Base-by-base conservation (phyloP, 35 echinoderm and acorn worm species). In the Hemicentrotus pulcherrimus region DNA sequence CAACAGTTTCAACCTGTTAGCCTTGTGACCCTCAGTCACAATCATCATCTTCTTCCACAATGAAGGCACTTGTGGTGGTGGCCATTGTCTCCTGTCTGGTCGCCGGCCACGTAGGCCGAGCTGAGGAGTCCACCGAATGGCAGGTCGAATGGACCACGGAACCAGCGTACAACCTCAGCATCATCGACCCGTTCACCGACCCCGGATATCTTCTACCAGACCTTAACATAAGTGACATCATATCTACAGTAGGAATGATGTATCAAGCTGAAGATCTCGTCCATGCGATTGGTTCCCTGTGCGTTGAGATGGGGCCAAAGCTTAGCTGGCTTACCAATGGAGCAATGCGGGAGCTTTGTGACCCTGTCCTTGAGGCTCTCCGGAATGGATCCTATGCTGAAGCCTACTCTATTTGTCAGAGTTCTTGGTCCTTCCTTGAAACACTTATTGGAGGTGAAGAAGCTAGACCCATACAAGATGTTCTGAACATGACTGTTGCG, bases 121-220 rank as follows among this genome's bases (percentile, higher is more conserved):
- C 32, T 2, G 4, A 45, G 32, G 88, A 90, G 16, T 15, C 12
- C 16, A 45, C 88, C 88, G 32, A 90, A 33, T 90, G 88, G 88
- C 32, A 90, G 12, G 88, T 35, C 32, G 88, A 90, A 41, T 90
- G 88, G 88, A 90, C 88, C 32, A 90, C 88, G 15, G 88, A 90
- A 90, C 32, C 32, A 90, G 32, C 12, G 19, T 90, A 45, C 88
- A 90, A 90, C 88, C 32, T 90, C 32, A 47, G 46, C 4, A 0
- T 28, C 12, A 24, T 47, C 4, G 46, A 93, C 58, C 46, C 45
- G 32, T 93, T 93, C 30, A 31, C 47, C 30, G 13, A 13, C n/a
- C 91, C 91, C 28, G 91, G 91, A 31, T 32, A 46, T 58, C 50
- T 93, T 28, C 46, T 93, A 55, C 91, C 91, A 31, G 30, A 93